Base-by-base conservation (phyloP, 2,113 vertebrate species). In the Heterochromis multidens region DNA sequence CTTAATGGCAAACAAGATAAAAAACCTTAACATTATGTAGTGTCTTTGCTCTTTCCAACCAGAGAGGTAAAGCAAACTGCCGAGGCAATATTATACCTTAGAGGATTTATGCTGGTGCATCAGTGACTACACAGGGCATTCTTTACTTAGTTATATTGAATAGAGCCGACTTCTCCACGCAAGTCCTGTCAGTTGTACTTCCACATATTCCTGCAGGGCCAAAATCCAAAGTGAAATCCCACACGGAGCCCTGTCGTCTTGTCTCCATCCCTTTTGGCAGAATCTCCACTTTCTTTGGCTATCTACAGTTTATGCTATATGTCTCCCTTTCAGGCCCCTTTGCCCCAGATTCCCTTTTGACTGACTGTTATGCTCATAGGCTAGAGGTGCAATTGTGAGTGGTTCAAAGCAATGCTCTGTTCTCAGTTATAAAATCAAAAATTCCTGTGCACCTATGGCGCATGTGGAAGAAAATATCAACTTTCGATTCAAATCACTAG, bases 181-280 rank as follows among this genome's bases (percentile, higher is more conserved):
- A 91, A 93, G 90, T 93, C 89, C 92, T 95, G 94, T 95, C 95
- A 95, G 92, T 93, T 94, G 93, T 93, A 89, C 92, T 94, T 94
- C 90, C 90, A 94, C 93, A 91, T 88, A 92, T 93, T 91, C 94
- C 94, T 93, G 89, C 88, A 93, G 95, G 93, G 92, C 83, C 87
- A 89, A 86, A 89, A 93, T 93, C 91, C 92, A 94, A 95, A 95
- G 94, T 95, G 93, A 96, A 95, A 94, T 94, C 94, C 91, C 92
- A 92, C 94, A 94, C 86, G 83, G 93, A 94, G 94, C 89, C 92
- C 86, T 93, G 94, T 94, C 91, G 93, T 95, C 94, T 92, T 92
- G 89, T 94, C 94, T 95, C 90, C 92, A 91, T 93, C 88, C 88
- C 95, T 95, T 91, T 93, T 93, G 94, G 95, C 94, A 94, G 91